Conservation (phyloP, 2,113 vertebrate genomes). For the Diadophis punctatus region DNA sequence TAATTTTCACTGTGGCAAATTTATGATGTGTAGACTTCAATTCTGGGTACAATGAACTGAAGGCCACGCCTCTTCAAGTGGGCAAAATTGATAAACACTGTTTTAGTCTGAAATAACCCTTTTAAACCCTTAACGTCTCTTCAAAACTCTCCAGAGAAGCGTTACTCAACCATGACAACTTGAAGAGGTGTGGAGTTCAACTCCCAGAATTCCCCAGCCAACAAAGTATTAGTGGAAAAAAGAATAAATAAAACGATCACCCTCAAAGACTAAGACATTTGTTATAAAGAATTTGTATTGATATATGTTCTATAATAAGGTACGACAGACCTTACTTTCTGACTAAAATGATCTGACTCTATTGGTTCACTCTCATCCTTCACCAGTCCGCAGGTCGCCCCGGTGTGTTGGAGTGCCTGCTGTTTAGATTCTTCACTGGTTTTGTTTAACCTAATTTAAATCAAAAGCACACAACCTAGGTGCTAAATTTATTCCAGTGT, state of each 20-base stretch:
- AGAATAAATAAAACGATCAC: neutral
- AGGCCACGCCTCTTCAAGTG: neutral
- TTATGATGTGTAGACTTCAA: neutral
- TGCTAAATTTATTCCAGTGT: slow-evolving; percentile 54
- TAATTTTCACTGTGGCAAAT: neutral
- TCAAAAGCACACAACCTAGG: slow-evolving; percentile 34
- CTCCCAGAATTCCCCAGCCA: neutral
- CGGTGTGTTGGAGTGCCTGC: neutral
- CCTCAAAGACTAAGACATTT: neutral
- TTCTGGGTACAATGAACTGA: neutral
- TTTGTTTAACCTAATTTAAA: slow-evolving; percentile 48
- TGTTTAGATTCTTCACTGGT: slow-evolving; percentile 36
- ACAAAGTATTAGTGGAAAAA: neutral
- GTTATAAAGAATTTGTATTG: neutral
- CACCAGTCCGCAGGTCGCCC: neutral
- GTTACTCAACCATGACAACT: neutral
- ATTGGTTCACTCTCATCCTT: neutral
- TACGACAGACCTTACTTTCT: neutral
- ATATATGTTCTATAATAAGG: neutral
- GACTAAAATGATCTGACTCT: slow-evolving; percentile 10
- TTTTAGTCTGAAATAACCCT: neutral
- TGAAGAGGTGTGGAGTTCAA: neutral
- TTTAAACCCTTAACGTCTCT: neutral
- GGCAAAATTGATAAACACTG: neutral
- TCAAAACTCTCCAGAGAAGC: neutral